These are phyloP conservation scores for Distichodus sexfasciatus DNA, from an alignment of 2,797 vertebrate genomes.

Conservation along the genomic window DNA sequence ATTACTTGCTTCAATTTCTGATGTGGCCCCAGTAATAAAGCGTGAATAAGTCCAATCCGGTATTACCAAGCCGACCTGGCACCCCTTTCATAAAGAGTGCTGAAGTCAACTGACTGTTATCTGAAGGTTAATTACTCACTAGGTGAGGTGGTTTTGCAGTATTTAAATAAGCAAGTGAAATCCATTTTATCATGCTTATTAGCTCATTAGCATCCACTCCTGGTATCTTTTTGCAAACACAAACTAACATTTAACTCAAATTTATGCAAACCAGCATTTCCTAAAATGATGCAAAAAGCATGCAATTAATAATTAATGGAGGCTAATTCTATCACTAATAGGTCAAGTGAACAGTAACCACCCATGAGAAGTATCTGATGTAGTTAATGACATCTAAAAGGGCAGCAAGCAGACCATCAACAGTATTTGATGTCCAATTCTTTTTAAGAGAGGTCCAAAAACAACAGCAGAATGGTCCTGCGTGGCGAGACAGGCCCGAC, in stretches of 20 bases:
- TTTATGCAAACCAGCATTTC: too few species aligned
- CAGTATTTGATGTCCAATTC: background rate
- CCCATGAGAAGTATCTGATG: background rate
- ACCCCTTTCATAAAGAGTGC: background rate
- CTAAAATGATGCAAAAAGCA: too few species aligned
- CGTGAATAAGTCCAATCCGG: slow-evolving; percentile 21
- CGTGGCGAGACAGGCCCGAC: background rate
- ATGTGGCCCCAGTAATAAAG: background rate
- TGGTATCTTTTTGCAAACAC: too few species aligned
- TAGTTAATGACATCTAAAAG: background rate
- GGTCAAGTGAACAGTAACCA: background rate
- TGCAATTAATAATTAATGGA: too few species aligned
- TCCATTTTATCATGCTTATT: background rate
- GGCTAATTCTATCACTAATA: background rate
- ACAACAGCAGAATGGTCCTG: slow-evolving; percentile 5
- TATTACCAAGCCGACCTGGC: background rate
- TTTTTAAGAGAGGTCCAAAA: background rate
- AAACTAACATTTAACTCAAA: too few species aligned
- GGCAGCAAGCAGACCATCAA: background rate
- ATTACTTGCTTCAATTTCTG: background rate
- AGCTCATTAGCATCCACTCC: too few species aligned
- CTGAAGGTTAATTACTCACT: slow-evolving; percentile 2
- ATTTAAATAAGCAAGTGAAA: slow-evolving; percentile 17
- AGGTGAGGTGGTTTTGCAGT: slow-evolving; percentile 18
- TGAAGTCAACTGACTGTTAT: background rate